Base-by-base conservation (phyloP, 1,140 invertebrate genomes). In the Apis dorsata region DNA sequence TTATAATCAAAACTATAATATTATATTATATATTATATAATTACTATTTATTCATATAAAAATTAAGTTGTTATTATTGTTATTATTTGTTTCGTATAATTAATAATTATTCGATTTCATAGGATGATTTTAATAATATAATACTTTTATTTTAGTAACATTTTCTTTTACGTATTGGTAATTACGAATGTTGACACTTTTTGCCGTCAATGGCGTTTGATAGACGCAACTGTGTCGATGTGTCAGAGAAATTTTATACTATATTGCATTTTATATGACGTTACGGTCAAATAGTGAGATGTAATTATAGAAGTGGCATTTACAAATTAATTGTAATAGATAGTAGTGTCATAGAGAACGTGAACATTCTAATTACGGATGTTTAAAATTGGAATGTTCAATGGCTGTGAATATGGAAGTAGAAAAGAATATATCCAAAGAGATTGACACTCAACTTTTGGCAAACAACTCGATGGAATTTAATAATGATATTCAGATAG, bases 361-460 rank as follows among this genome's bases (percentile, higher is more conserved):
- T n/a, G 53, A 78, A 9, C 62, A 72, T 71, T 83, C 80, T 83
- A 83, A 72, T 85, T 78, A 77, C 78, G 80, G 57, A 88, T 88
- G 80, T 86, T 71, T 81, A 85, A 76, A 86, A 83, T 86, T 90
- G 86, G 89, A 84, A 90, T 88, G 86, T 83, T 81, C 76, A 85
- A 84, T 80, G 66, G 72, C 79, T 83, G 78, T 77, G 84, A 90
- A 88, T 73, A 90, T 90, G 89, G 88, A 90, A 74, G 84, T 90
- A 78, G 80, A 80, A 66, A 83, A 77, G 79, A 80, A 83, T 62
- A 65, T 76, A 69, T 81, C 87, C 62, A 73, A 81, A 68, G 62
- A 74, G 80, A 19, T 70, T 74, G 87, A 88, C 81, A 79, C 72
- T 66, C 51, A 83, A 71, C 81, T 79, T 69, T 79, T 66, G 60